Base-by-base conservation (phyloP, 2,113 vertebrate genomes). In the Amphiprion percula region DNA sequence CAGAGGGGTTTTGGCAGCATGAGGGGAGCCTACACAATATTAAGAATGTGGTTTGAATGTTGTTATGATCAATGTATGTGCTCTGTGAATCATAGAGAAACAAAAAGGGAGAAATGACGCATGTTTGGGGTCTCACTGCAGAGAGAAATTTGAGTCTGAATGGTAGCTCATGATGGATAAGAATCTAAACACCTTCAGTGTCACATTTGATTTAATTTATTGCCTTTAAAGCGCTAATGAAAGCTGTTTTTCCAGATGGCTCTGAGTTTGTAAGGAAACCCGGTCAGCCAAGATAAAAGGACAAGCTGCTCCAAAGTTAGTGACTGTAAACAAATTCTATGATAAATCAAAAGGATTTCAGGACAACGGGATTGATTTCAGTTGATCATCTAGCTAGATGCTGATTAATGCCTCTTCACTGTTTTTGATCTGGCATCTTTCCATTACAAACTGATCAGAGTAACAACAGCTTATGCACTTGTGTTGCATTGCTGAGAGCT, bases 391-490 rank as follows among this genome's bases (percentile, higher is more conserved):
- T 6, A 37, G 11, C 9, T 12, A 68, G 61, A 8, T 33, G 15
- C 14, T 16, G 5, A 58, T 49, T 50, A 67, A 64, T 10, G 10
- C 56, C 21, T 70, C 30, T 33, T 3, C 1, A 5, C 14, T 65
- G 47, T 50, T 71, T 49, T 62, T 63, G 44, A 41, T 49, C 14
- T 49, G 54, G 39, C 23, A 5, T 41, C 50, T 77, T 65, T 84
- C 69, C 58, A 74, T 79, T 65, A 59, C 11, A 33, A 50, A 79
- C 21, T 55, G 46, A 65, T 73, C 37, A 44, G 39, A 24, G 28
- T 53, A 77, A 80, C 49, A 77, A 66, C 30, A 23, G 69, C 33
- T 46, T 63, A 19, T 76, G 68, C 55, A 53, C 76, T 78, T 82
- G 69, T 44, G 50, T 23, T 50, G 69, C 56, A 68, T 68, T 49